Conservation (phyloP, 1,140 invertebrate species). For the Diorhabda sublineata region DNA sequence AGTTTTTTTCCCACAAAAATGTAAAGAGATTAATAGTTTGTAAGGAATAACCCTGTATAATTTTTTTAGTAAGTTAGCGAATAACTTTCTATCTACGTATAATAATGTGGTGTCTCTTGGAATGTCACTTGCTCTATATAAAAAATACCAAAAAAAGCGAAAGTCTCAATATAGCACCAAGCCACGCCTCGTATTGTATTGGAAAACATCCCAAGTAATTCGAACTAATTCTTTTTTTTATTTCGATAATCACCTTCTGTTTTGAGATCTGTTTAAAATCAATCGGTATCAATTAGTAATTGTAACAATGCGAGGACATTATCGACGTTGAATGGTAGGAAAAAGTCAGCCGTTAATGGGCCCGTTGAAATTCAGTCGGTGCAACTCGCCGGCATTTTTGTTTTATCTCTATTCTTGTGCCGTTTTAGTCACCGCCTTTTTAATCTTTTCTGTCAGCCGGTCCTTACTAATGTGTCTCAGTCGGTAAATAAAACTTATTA, state of each 20-base stretch:
- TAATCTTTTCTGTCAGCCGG: constrained; percentile 32
- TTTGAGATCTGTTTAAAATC: constrained; percentile 16
- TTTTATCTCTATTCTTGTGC: constrained; percentile 34
- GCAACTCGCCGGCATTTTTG: constrained; percentile 20
- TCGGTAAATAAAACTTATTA: neutral
- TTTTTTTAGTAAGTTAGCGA: too few species aligned
- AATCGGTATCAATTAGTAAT: constrained; percentile 34
- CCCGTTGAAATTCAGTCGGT: constrained; percentile 34
- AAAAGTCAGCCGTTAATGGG: constrained; percentile 32
- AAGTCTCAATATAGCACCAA: neutral
- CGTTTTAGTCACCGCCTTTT: constrained; percentile 30
- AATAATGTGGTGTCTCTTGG: too few species aligned
- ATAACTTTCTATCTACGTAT: too few species aligned
- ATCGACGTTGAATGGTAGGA: constrained; percentile 22
- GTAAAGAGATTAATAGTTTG: too few species aligned
- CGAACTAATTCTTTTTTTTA: constrained; percentile 2
- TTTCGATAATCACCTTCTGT: constrained; percentile 19
- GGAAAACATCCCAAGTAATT: neutral
- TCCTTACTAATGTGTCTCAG: constrained; percentile 28
- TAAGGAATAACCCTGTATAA: too few species aligned
- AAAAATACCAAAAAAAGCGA: neutral
- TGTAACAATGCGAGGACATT: constrained; percentile 31
- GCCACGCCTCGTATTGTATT: neutral
- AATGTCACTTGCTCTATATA: neutral
- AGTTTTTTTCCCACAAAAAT: too few species aligned